Evolutionary conservation across 2,113 vertebrate genomes (phyloP).

Genomic region (Drymodes brunneopygia): DNA sequence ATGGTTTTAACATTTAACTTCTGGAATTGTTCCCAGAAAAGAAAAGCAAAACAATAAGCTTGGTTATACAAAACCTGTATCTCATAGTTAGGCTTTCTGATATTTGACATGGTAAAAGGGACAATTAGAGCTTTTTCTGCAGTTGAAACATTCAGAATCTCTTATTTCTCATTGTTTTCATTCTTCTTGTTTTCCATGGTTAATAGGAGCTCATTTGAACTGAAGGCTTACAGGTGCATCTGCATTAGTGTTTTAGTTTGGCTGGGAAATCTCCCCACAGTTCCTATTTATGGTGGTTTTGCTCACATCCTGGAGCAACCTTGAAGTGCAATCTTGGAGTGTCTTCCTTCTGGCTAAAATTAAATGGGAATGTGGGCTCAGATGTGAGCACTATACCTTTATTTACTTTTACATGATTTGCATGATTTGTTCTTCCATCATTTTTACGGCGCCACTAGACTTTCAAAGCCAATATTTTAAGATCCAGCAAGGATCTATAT

Average conservation of each 20-base stretch:
- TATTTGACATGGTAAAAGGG: neutral
- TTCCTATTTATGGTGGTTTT: neutral
- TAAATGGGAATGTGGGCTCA: neutral
- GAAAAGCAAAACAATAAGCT: neutral
- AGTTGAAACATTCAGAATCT: neutral
- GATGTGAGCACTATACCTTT: accelerated
- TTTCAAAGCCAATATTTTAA: neutral
- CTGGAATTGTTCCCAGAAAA: neutral
- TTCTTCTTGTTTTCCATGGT: neutral
- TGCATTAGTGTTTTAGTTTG: neutral
- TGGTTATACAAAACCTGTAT: neutral
- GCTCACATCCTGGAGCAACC: neutral
- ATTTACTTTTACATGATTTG: neutral
- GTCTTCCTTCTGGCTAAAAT: neutral
- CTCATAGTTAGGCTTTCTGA: neutral
- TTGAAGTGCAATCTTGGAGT: neutral
- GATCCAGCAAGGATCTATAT: neutral
- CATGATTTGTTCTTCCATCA: neutral
- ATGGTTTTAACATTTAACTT: neutral
- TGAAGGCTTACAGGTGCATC: neutral
- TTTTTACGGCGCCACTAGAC: neutral
- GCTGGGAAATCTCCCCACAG: neutral
- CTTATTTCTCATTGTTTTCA: neutral
- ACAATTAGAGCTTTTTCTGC: neutral
- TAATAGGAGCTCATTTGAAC: neutral